Base-by-base conservation (phyloP, 1,140 invertebrate species). In the Triops longicaudatus region DNA sequence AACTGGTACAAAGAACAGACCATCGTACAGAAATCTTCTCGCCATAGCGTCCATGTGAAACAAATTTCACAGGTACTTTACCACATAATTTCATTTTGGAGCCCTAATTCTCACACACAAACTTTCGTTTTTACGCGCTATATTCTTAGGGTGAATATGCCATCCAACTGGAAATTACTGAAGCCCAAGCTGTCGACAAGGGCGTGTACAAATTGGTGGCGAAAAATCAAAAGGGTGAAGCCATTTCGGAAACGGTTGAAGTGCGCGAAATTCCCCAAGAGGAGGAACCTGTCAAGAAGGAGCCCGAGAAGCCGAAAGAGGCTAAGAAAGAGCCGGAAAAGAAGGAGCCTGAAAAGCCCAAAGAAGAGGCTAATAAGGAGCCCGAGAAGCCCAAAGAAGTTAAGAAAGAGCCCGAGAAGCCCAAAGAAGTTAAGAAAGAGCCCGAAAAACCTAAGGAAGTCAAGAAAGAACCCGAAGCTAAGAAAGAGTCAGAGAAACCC, bases 221-320 rank as follows among this genome's bases (percentile, higher is more conserved):
- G 9, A 94, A 93, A 82, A 97, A 97, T 82, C 94, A 96, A 82
- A 96, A 96, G 84, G 95, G 95, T 78, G 94, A 96, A 86, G 93
- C 93, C 1, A 91, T 90, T 37, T 96, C 94, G n/a, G 92, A 95
- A 84, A 87, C 90, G 76, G 93, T 97, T 0, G 91, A 94, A 84
- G 90, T 97, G 12, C 90, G 90, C 44, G 92, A 95, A 81, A 90
- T 95, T 80, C 90, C 91, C 7, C 89, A 90, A 81, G 90, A 92
- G 80, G 88, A 87, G 78, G 79, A 79, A 73, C 87, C 87, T 5
- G 75, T 22, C 44, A 63, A 76, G 44, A 44, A 44, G 41, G 71
- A 76, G 44, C 41, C 22, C 28, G 75, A 76, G 75, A 76, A 76
- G 28, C 75, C 75, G 4, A 75, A 75, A 42, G 74, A 41, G 12